Conservation (phyloP, 2,888 invertebrate genomes). For the Agonopterix alstromeriana region DNA sequence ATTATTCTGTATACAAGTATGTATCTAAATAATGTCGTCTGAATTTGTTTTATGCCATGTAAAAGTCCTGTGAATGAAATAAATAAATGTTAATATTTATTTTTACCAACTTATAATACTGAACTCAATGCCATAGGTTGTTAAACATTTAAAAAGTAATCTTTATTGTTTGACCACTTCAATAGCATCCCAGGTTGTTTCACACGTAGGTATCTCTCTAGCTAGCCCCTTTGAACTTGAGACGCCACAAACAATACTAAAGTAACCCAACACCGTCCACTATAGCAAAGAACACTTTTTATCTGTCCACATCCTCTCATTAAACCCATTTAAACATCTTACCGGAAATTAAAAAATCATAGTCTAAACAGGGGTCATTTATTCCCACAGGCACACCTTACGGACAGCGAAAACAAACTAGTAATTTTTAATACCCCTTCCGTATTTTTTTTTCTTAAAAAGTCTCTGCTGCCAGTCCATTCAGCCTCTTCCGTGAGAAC, state of each 20-base stretch:
- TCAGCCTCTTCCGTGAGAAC: slow-evolving; percentile 72
- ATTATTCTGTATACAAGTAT: no score
- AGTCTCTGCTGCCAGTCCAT: slow-evolving; percentile 46
- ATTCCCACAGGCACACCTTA: slow-evolving; percentile 72
- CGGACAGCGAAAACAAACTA: slow-evolving; percentile 55
- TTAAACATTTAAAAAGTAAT: no score
- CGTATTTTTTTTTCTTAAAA: slow-evolving; percentile 50
- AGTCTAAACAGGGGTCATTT: slow-evolving; percentile 56
- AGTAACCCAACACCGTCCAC: slow-evolving; percentile 49
- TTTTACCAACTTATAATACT: no score
- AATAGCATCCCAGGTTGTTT: no score
- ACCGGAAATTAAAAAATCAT: slow-evolving; percentile 64
- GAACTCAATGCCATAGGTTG: no score
- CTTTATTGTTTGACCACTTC: no score
- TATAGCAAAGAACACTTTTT: slow-evolving; percentile 35
- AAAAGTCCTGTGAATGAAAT: no score
- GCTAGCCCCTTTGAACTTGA: no score
- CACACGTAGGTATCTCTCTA: no score
- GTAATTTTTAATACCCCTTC: slow-evolving; percentile 71
- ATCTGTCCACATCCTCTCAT: slow-evolving; percentile 50
- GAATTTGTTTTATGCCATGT: no score
- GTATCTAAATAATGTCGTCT: no score
- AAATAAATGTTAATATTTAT: no score
- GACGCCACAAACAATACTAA: not conserved
- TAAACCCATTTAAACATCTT: slow-evolving; percentile 53